These are phyloP conservation scores for Dinoponera quadriceps DNA, from an alignment of 1,140 invertebrate species.

Conservation along the genomic window DNA sequence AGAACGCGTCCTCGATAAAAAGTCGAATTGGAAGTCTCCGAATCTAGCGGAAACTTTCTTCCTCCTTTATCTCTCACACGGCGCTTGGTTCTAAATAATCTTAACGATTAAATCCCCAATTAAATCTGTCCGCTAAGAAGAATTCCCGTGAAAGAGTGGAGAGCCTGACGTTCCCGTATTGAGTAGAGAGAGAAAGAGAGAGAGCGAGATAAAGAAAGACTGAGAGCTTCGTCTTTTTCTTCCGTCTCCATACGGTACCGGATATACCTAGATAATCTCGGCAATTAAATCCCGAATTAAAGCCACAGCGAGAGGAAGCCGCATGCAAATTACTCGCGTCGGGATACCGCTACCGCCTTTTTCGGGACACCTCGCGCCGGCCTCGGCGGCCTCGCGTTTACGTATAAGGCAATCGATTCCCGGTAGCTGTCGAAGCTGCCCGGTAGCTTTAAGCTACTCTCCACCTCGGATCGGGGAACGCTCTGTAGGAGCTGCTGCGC, in stretches of 20 bases:
- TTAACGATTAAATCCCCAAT: too few relatives aligned
- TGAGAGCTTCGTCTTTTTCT: not conserved
- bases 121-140: too few relatives aligned
- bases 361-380: slow-evolving; percentile 31
- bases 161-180: too few relatives aligned
- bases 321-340: slow-evolving; percentile 51
- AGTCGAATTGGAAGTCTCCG: too few relatives aligned
- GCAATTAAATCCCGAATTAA: slow-evolving; percentile 50
- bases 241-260: not conserved
- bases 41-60: too few relatives aligned
- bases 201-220: not conserved
- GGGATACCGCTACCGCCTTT: slow-evolving; percentile 32
- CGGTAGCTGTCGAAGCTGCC: slow-evolving; percentile 15
- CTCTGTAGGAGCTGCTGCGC: not conserved
- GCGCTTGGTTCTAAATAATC: too few relatives aligned
- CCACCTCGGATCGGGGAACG: not conserved
- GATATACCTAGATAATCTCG: slow-evolving; percentile 43
- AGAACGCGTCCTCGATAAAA: too few relatives aligned
- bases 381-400: not conserved
- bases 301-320: slow-evolving; percentile 28
- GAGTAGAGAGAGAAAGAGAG: too few relatives aligned
- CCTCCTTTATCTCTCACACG: too few relatives aligned
- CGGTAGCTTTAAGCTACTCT: slow-evolving; percentile 1
- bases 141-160: too few relatives aligned
- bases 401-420: slow-evolving; percentile 41